These are phyloP conservation scores for Apus apus DNA, from an alignment of 2,113 vertebrate species.

Conservation along the genomic window DNA sequence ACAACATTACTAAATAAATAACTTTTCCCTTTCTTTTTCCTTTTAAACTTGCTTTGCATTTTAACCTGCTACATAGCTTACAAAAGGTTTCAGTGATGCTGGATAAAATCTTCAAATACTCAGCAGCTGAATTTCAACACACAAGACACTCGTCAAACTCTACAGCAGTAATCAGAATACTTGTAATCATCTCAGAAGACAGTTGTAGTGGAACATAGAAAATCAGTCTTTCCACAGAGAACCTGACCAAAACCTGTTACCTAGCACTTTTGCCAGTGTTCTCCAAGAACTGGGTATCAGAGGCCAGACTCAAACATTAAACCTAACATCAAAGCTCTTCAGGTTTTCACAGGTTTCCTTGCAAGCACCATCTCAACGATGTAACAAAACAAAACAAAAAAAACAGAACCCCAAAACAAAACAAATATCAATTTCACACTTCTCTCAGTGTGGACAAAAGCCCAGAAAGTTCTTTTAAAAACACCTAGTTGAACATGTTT, in stretches of 20 bases:
- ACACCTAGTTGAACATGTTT: neutral
- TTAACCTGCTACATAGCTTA: neutral
- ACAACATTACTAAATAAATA: neutral
- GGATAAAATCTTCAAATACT: neutral
- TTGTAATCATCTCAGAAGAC: neutral
- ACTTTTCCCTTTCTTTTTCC: neutral
- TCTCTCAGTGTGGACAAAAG: neutral
- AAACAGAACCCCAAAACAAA: neutral
- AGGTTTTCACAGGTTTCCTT: neutral
- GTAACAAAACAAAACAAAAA: neutral
- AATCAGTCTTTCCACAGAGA: neutral
- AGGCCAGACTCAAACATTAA: neutral
- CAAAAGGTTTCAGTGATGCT: neutral
- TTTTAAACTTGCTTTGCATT: neutral
- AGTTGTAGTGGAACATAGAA: neutral
- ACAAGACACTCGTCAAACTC: neutral
- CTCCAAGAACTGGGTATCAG: neutral
- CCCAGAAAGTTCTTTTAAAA: neutral
- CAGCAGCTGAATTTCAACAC: neutral
- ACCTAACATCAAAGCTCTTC: neutral
- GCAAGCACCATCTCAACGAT: neutral
- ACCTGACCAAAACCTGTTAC: neutral
- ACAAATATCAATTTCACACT: neutral
- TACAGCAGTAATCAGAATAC: neutral
- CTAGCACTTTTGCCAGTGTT: neutral